Conservation (phyloP, 2,113 vertebrate species). For the Isichthys henryi region DNA sequence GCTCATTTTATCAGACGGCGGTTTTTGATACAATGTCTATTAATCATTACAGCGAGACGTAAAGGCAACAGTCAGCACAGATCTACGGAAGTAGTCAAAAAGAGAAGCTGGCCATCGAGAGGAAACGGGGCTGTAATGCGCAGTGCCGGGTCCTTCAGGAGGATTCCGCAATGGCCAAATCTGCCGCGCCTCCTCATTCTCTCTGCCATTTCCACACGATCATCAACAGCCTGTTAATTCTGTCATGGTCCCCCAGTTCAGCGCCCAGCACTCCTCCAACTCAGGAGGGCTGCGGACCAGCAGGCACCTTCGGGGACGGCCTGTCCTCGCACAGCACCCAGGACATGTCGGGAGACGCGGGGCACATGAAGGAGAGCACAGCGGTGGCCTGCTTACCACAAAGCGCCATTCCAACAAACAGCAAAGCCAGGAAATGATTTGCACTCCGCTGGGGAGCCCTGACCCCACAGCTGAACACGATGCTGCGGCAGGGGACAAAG, state of each 20-base stretch:
- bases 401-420: background rate
- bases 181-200: background rate
- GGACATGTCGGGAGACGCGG: background rate
- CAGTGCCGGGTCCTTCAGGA: background rate
- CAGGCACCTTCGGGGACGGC: background rate
- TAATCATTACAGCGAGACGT: background rate
- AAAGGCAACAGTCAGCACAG: background rate
- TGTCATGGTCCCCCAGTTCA: background rate
- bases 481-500: background rate
- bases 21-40: background rate
- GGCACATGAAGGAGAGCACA: background rate
- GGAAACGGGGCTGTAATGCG: background rate
- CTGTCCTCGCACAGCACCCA: background rate
- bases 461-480: background rate
- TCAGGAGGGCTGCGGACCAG: background rate
- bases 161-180: background rate
- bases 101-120: background rate
- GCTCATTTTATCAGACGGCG: background rate
- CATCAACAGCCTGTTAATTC: background rate
- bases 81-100: background rate
- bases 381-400: background rate
- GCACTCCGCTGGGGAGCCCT: background rate
- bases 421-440: background rate
- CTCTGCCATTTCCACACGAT: background rate
- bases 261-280: background rate